Percentiles rank a stretch among this genome's conserved stretches.
Evolutionary conservation across 2,888 invertebrate genomes (phyloP).

Genomic region (Rhagonycha lutea): DNA sequence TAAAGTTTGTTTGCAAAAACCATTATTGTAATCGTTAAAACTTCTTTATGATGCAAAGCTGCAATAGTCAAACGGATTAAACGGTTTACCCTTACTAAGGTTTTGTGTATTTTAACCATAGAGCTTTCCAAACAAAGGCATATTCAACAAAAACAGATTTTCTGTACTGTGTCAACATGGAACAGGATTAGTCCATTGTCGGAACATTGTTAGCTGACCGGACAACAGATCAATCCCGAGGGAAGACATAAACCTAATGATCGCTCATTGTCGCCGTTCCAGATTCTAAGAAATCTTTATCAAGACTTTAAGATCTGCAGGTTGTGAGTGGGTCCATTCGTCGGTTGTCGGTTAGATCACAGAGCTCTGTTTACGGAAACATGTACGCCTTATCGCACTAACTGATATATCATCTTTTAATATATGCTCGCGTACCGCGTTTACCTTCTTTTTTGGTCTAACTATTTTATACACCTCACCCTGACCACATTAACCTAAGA

Average conservation of each 20-base stretch:
- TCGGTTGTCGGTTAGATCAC: conserved; percentile 27
- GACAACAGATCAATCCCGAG: conserved; percentile 45
- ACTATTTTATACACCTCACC: neutral
- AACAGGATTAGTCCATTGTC: conserved; percentile 19
- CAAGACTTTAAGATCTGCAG: conserved; percentile 33
- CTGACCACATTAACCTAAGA: neutral
- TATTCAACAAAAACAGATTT: conserved; percentile 20
- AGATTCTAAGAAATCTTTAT: conserved; percentile 30
- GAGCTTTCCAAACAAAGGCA: conserved; percentile 20
- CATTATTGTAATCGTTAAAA: conserved; percentile 5
- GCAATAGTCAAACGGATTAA: conserved; percentile 16
- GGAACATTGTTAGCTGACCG: conserved; percentile 27
- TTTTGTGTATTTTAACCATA: conserved; percentile 16
- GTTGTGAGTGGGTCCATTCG: conserved; percentile 36
- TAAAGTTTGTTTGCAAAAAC: conserved; percentile 3
- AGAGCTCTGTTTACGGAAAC: conserved; percentile 26
- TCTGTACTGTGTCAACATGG: conserved; percentile 24
- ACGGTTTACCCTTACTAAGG: conserved; percentile 1
- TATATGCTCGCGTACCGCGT: conserved; percentile 24
- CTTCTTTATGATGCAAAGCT: neutral
- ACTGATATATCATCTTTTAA: conserved; percentile 27
- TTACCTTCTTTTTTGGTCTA: neutral
- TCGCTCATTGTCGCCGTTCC: conserved; percentile 41
- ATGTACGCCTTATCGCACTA: conserved; percentile 26
- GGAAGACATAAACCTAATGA: conserved; percentile 33